Evolutionary conservation across 1,140 invertebrate genomes (phyloP), one percentile per base, ranked within the genome.

Genomic region (Heliconius eleuchia): DNA sequence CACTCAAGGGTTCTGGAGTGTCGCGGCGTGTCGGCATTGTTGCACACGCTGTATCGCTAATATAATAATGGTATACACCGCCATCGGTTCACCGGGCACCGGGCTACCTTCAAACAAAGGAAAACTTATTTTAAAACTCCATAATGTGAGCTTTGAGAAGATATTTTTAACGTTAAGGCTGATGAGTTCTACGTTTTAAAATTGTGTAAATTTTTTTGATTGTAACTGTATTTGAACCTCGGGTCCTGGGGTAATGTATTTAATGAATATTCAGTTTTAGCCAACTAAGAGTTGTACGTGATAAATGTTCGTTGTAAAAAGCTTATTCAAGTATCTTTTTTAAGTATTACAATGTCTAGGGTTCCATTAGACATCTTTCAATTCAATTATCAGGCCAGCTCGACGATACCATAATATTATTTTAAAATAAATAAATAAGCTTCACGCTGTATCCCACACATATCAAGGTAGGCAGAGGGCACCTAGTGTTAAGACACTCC

Each of bases 41-140:
- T 87, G 87, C 86, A 86, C 82, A 82, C 73, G 85, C 83, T 87
- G 85, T 86, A 87, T 86, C 83, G 83, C 89, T 92, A 91, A 92
- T 91, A 89, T 85, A 87, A 88, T 89, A 79, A 82, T 83, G 78
- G 72, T 76, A 78, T 81, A 80, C 55, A 76, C 75, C 52, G 78
- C 71, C 50, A 76, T 81, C 37, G 27, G 27, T 57, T 76, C 70
- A 73, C 71, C 71, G 37, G 34, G 39, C 42, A 46, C 42, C 42
- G 42, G 42, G 42, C 13, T 55, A 50, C 23, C 46, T 72, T 55
- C n/a, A n/a, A 30, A 78, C 27, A 52, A 34, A 55, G 70, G 39
- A 71, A 46, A 77, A 71, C 19, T 76, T 23, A 76, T 76, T 76
- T 66, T 42, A 13, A 39, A 42, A 0, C 71, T 23, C 13, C 37